Conservation (phyloP, 2,113 vertebrate species). For the Melanocharis versteri region DNA sequence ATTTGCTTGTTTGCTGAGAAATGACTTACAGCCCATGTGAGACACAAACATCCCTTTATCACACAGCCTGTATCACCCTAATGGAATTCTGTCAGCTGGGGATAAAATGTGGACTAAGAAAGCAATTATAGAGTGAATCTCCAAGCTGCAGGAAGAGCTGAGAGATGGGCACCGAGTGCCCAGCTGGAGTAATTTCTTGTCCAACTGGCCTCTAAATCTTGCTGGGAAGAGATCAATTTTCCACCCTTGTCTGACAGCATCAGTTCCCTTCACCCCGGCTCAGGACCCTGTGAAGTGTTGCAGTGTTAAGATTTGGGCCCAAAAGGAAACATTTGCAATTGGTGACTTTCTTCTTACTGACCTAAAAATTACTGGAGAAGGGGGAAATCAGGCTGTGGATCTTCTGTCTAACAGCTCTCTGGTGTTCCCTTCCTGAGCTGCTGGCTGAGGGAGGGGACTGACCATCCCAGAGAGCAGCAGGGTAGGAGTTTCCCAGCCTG, state of each 20-base stretch:
- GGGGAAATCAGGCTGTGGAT: not conserved
- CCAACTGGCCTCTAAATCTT: slow-evolving; percentile 31
- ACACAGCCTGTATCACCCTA: slow-evolving; percentile 57
- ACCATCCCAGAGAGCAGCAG: not conserved
- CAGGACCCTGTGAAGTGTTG: not conserved
- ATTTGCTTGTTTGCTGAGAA: slow-evolving; percentile 54
- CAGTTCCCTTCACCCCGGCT: not conserved
- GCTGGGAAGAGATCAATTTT: slow-evolving; percentile 15
- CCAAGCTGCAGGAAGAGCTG: not conserved
- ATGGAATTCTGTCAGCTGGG: slow-evolving; percentile 53
- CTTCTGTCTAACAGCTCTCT: not conserved
- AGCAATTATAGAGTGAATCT: slow-evolving; percentile 54
- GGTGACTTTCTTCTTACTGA: not conserved
- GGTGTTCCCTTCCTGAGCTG: not conserved
- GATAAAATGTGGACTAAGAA: slow-evolving; percentile 52
- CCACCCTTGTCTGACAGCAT: slow-evolving; percentile 16
- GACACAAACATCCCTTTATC: slow-evolving; percentile 68
- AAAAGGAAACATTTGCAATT: not conserved
- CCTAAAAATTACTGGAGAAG: not conserved
- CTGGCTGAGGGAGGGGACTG: not conserved
- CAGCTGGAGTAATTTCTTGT: slow-evolving; percentile 39
- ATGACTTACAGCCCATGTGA: slow-evolving; percentile 50
- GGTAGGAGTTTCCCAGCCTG: not conserved
- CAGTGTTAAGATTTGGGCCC: not conserved
- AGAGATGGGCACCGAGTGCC: slow-evolving; percentile 17